phyloP scores from a whole-genome alignment of 2,113 vertebrate species.

The Panurus biarmicus region DNA sequence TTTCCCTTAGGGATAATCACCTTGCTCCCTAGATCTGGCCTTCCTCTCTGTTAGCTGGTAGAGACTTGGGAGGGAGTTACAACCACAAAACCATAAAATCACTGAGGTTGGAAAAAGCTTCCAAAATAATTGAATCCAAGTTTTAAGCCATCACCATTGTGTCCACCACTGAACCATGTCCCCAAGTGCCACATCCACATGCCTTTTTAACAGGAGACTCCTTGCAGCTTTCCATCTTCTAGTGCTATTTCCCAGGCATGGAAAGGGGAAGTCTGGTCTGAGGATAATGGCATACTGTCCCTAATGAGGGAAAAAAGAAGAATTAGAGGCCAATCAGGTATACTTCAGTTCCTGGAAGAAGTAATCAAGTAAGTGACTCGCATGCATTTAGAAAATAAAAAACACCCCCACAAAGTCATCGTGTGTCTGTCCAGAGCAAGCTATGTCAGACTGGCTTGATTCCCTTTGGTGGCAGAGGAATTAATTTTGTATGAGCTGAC shows the following conservation, averaged over 20 bases:
- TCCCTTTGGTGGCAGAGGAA: not conserved
- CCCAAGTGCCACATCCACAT: not conserved
- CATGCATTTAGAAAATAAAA: not conserved
- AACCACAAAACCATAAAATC: not conserved
- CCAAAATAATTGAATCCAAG: not conserved
- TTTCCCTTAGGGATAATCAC: not conserved
- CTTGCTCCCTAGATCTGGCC: fast-evolving
- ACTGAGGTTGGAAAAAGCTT: not conserved
- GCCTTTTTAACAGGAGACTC: not conserved
- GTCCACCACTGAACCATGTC: not conserved
- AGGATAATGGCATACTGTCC: not conserved
- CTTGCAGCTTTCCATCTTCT: not conserved
- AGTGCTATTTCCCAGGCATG: not conserved
- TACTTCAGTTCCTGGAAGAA: not conserved
- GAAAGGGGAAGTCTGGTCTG: not conserved
- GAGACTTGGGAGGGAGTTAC: not conserved
- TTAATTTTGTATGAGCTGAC: not conserved
- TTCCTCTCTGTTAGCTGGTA: not conserved
- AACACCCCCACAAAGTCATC: not conserved
- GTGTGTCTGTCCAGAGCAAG: not conserved
- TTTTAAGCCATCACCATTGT: not conserved
- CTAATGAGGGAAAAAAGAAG: not conserved
- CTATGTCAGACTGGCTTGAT: not conserved
- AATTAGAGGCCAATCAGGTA: not conserved
- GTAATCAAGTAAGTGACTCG: not conserved